Evolutionary conservation across 1,140 invertebrate genomes (phyloP).

Genomic region (Phymorhynchus buccinoides): DNA sequence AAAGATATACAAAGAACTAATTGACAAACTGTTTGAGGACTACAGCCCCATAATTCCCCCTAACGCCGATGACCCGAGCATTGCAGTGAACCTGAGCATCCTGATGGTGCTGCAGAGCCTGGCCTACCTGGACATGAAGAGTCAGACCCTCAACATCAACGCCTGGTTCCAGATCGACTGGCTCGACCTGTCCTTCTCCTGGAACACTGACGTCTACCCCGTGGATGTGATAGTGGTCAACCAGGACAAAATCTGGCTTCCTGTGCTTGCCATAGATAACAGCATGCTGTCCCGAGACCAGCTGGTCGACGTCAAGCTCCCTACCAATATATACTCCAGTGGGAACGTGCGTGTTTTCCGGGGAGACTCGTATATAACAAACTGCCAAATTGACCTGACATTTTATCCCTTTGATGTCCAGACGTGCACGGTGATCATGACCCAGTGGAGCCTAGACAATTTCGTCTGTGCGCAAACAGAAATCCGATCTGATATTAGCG

Average conservation of each 20-base stretch:
- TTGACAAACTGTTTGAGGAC: neutral
- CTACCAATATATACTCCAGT: neutral
- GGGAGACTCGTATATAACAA: slow-evolving; percentile 75
- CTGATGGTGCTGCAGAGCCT: neutral
- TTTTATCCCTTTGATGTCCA: slow-evolving; percentile 87
- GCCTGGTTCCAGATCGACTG: neutral
- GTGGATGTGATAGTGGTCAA: neutral
- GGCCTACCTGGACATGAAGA: neutral
- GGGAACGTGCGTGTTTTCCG: slow-evolving; percentile 16
- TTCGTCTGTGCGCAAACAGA: neutral
- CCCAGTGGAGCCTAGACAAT: slow-evolving; percentile 90
- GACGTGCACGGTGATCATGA: slow-evolving; percentile 96
- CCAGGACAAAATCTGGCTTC: neutral
- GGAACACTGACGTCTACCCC: slow-evolving; percentile 14
- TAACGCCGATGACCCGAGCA: neutral
- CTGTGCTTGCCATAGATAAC: slow-evolving; percentile 2
- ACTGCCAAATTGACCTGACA: slow-evolving; percentile 84
- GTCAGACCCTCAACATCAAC: neutral
- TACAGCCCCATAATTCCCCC: neutral
- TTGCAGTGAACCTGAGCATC: neutral
- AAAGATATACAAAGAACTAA: neutral
- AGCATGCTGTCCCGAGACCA: neutral
- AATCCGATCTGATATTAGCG: no score
- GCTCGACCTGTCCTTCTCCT: neutral
- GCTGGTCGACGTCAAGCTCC: neutral